Conservation (phyloP, 2,113 vertebrate species). For the Scatophagus argus region DNA sequence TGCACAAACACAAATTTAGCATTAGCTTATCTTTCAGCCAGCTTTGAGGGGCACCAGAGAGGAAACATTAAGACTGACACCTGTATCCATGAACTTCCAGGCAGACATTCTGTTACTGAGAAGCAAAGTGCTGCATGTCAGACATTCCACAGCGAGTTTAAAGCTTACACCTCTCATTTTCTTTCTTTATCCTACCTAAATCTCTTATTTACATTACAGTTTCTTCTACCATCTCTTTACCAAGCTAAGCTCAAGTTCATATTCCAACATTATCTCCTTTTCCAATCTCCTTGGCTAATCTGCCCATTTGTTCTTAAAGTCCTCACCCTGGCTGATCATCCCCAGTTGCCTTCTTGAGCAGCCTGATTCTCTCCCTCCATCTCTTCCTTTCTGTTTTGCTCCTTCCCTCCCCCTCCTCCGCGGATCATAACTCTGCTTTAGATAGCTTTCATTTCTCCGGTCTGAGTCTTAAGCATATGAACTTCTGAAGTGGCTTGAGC, state of each 20-base stretch:
- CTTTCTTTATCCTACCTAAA: slow-evolving; percentile 30
- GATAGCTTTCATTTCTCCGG: slow-evolving; percentile 73
- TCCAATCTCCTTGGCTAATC: slow-evolving; percentile 57
- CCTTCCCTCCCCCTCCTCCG: slow-evolving; percentile 36
- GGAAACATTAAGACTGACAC: slow-evolving; percentile 42
- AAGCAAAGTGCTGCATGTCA: slow-evolving; percentile 46
- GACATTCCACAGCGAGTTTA: slow-evolving; percentile 17
- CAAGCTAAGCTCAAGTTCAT: slow-evolving; percentile 34
- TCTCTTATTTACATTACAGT: slow-evolving; percentile 49
- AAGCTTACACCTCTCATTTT: slow-evolving; percentile 17
- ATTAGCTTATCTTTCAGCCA: slow-evolving; percentile 18
- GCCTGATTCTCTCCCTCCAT: slow-evolving; percentile 11
- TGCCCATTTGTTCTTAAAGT: slow-evolving; percentile 60
- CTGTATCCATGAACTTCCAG: slow-evolving; percentile 12
- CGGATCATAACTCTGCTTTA: slow-evolving; percentile 75
- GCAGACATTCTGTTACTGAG: slow-evolving; percentile 33
- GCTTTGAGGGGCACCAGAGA: slow-evolving; percentile 13
- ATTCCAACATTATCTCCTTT: slow-evolving; percentile 24
- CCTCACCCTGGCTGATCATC: slow-evolving; percentile 52
- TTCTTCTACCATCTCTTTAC: slow-evolving; percentile 20
- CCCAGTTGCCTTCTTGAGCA: slow-evolving; percentile 34
- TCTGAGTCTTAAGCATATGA: slow-evolving; percentile 72
- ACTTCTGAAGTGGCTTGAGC: slow-evolving; percentile 73
- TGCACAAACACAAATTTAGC: slow-evolving; percentile 18
- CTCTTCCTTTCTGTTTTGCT: slow-evolving; percentile 26